phyloP scores from a whole-genome alignment of 2,888 invertebrate species.

The Gnatocerus cornutus region DNA sequence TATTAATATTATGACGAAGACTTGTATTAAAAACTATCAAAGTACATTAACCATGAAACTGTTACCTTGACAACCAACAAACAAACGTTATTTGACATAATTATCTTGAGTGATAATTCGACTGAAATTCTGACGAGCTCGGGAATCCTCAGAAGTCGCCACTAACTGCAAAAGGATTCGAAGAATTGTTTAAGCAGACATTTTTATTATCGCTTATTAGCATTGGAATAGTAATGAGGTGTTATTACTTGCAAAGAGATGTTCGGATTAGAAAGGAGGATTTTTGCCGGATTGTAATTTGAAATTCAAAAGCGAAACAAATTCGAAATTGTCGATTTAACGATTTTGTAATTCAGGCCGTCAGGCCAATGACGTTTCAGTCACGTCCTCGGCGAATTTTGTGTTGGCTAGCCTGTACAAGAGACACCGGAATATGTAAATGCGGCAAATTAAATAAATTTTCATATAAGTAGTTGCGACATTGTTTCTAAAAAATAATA shows the following conservation, averaged over 20 bases:
- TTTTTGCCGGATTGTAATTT: neutral
- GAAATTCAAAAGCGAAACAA: too few relatives aligned
- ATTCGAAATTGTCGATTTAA: neutral
- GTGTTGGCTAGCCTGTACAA: neutral
- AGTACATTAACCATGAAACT: conserved; percentile 24
- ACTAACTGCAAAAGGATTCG: neutral
- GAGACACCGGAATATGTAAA: neutral
- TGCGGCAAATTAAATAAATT: too few relatives aligned
- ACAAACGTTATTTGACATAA: conserved; percentile 15
- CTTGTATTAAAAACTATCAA: conserved; percentile 12
- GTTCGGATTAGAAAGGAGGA: conserved; percentile 3
- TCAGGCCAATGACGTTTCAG: neutral
- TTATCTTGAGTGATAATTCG: conserved; percentile 10
- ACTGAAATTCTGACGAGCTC: neutral
- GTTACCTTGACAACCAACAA: conserved; percentile 7
- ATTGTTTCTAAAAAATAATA: too few relatives aligned
- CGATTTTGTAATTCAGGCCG: neutral
- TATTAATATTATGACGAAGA: conserved; percentile 3
- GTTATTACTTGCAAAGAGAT: conserved; percentile 3
- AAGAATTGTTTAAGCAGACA: conserved; percentile 2
- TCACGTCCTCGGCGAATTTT: neutral
- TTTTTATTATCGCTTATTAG: neutral
- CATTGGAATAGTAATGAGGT: conserved; percentile 1
- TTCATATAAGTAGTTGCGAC: too few relatives aligned
- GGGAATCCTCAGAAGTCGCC: neutral